phyloP scores from a whole-genome alignment of 2,113 vertebrate genomes.

The Porphyrio hochstetteri region DNA sequence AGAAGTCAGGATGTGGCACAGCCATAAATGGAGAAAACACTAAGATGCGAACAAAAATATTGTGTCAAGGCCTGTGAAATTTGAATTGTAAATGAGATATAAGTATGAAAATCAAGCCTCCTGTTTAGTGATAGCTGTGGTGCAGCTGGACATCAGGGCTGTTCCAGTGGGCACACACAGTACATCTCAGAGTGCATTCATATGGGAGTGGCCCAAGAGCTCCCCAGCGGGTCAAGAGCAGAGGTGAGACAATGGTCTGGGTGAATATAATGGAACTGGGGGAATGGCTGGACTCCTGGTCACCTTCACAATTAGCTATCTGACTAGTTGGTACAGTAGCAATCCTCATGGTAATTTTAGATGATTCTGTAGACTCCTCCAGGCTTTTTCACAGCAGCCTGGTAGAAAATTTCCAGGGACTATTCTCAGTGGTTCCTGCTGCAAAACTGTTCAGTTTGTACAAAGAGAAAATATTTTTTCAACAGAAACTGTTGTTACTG shows the following conservation, averaged over 20 bases:
- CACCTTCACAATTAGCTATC: not conserved
- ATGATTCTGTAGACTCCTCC: not conserved
- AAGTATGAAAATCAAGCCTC: not conserved
- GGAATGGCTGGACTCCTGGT: not conserved
- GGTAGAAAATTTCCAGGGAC: not conserved
- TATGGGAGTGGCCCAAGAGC: not conserved
- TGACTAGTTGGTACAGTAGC: fast-evolving
- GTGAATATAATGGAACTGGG: not conserved
- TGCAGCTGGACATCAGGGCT: not conserved
- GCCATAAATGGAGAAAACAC: not conserved
- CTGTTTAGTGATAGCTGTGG: not conserved
- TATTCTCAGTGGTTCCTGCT: not conserved
- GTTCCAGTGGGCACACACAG: not conserved
- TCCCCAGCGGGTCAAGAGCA: fast-evolving
- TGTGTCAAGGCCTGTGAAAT: not conserved
- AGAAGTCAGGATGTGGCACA: not conserved
- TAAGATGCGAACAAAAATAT: not conserved
- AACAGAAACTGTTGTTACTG: not conserved
- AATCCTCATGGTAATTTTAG: not conserved
- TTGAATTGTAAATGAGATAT: not conserved
- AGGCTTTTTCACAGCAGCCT: not conserved
- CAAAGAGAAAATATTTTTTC: not conserved
- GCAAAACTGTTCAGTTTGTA: not conserved
- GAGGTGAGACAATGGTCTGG: not conserved
- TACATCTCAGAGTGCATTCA: not conserved